Evolutionary conservation across 2,797 vertebrate species (phyloP).

Genomic region (Phylloscopus collybita): DNA sequence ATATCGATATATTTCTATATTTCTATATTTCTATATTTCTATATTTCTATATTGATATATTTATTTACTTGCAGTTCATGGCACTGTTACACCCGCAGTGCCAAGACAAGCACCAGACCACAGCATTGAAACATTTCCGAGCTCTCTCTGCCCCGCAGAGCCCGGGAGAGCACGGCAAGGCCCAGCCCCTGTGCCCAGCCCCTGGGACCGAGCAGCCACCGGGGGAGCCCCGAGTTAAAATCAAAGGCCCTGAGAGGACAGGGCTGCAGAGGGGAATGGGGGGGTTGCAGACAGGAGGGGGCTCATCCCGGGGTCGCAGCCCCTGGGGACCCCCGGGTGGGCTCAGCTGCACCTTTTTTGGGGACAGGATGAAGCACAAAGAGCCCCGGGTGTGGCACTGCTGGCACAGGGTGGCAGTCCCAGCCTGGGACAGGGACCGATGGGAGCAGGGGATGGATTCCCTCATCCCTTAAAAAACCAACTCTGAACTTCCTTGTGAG

Average conservation of each 20-base stretch:
- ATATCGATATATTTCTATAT: neutral
- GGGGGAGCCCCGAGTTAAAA: neutral
- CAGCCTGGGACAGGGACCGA: neutral
- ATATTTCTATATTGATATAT: too few relatives aligned
- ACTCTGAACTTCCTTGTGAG: fast-evolving
- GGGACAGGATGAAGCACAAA: neutral
- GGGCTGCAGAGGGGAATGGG: neutral
- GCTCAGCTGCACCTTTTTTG: neutral
- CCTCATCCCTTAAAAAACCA: neutral
- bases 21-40: too few relatives aligned
- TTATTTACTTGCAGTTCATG: fast-evolving
- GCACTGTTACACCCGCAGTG: fast-evolving
- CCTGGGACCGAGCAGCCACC: neutral
- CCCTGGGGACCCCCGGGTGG: neutral
- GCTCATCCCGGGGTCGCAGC: neutral
- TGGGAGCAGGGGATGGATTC: neutral
- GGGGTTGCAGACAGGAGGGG: neutral
- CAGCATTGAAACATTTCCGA: neutral
- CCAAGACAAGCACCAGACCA: fast-evolving
- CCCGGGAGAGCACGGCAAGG: neutral
- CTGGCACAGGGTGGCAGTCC: neutral
- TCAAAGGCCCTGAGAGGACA: neutral
- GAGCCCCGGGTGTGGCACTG: neutral
- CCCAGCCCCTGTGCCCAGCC: neutral
- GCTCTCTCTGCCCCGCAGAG: neutral